Base-by-base conservation (phyloP, 2,797 vertebrate genomes). In the Pyrrhura leucotis region DNA sequence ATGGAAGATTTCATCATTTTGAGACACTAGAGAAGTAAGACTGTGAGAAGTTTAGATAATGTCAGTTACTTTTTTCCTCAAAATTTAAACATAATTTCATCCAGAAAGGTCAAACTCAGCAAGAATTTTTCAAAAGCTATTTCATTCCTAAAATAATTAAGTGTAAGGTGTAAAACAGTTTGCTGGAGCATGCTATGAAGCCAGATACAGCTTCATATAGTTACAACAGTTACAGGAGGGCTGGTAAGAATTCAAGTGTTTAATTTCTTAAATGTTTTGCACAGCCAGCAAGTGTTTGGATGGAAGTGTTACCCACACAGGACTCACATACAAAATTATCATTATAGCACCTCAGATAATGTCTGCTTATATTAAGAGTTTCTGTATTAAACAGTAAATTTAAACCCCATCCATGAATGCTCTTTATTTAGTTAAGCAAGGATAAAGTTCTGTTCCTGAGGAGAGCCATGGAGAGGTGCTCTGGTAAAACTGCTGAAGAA, bases 91-190 rank as follows among this genome's bases (percentile, higher is more conserved):
- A 96, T 45, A 97, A 90, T 44, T 76, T 96, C 37, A 85, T 97
- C 89, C 59, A 97, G 56, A 29, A 73, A 89, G 39, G 94, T 95
- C 72, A 97, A 88, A 62, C 66, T 45, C 33, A 45, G 45, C 31
- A 97, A 93, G 58, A 97, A 90, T 14, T 94, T 80, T 76, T 96
- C 90, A n/a, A 78, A 97, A 80, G 78, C 29, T 8, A 28, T 96
- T 91, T 98, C n/a, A 42, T 77, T 68, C 19, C 86, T 81, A 58
- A 98, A 94, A 62, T 82, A 97, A 91, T 97, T 96, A 66, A 96
- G 68, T 71, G n/a, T 54, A 72, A 85, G 17, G 90, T 56, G 9
- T 95, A 77, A 54, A 97, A 28, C 20, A 80, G 89, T 95, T 74
- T 75, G 19, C 5, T 31, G 62, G 22, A 78, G 73, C 37, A 95